Conservation (phyloP, 2,113 vertebrate species). For the Boleophthalmus pectinirostris region DNA sequence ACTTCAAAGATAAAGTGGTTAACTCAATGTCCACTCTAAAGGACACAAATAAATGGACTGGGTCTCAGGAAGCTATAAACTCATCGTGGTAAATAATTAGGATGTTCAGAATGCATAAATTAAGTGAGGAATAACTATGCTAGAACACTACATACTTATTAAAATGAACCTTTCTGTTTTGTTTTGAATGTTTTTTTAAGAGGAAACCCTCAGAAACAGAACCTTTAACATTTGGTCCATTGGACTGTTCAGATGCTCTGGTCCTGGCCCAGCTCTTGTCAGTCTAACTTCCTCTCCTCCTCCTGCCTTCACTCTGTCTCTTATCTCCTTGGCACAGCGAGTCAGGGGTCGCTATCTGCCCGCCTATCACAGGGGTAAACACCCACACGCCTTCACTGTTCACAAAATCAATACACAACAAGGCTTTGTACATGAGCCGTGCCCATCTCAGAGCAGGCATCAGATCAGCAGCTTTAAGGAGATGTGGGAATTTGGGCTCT, state of each 20-base stretch:
- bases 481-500: constrained; percentile 17
- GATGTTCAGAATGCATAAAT: no score
- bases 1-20: no score
- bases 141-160: no score
- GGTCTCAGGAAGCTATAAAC: no score
- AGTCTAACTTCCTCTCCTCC: constrained; percentile 20
- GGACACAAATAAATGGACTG: no score
- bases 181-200: constrained; percentile 46
- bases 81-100: no score
- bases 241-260: constrained; percentile 27
- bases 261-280: constrained; percentile 33
- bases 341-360: constrained; percentile 38
- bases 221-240: constrained; percentile 28
- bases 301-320: constrained; percentile 26
- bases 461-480: constrained; percentile 39
- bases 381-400: constrained; percentile 36
- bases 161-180: no score
- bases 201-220: no score
- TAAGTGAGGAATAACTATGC: no score
- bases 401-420: constrained; percentile 50
- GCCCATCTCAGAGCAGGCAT: constrained; percentile 29
- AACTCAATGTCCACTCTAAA: no score
- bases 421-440: constrained; percentile 33
- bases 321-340: constrained; percentile 53
- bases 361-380: constrained; percentile 57